Percentiles rank a stretch among this genome's conserved stretches.
Evolutionary conservation across 2,888 invertebrate species (phyloP).

Genomic region (Endomychus coccineus): DNA sequence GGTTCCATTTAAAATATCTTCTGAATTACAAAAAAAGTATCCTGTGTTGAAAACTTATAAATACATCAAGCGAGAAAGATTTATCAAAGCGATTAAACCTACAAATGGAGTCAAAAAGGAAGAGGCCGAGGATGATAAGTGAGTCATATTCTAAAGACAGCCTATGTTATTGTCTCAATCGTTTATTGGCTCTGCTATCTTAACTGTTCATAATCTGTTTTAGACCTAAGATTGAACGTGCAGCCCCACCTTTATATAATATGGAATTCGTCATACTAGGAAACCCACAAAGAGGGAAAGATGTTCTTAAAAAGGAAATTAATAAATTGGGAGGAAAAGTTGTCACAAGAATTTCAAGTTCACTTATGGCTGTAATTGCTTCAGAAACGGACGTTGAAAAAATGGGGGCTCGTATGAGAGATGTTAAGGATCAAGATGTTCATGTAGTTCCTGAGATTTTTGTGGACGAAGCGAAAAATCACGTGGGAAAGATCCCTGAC

Average conservation of each 20-base stretch:
- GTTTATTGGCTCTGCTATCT: not conserved
- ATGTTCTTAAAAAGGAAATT: slow-evolving; percentile 61
- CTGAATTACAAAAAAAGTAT: slow-evolving; percentile 49
- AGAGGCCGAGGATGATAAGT: slow-evolving; percentile 34
- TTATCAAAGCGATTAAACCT: slow-evolving; percentile 50
- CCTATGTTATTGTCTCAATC: slow-evolving; percentile 1
- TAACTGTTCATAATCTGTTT: slow-evolving; percentile 17
- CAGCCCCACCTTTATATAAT: slow-evolving; percentile 64
- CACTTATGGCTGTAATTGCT: slow-evolving; percentile 69
- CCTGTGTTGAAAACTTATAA: slow-evolving; percentile 56
- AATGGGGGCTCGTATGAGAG: slow-evolving; percentile 55
- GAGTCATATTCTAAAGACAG: slow-evolving; percentile 22
- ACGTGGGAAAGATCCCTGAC: slow-evolving; percentile 55
- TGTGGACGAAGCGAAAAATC: slow-evolving; percentile 57
- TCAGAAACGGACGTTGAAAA: slow-evolving; percentile 61
- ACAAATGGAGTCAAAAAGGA: slow-evolving; percentile 22
- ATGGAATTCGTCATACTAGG: slow-evolving; percentile 69
- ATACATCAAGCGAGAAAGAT: slow-evolving; percentile 50
- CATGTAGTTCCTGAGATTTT: slow-evolving; percentile 77
- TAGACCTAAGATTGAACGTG: slow-evolving; percentile 59
- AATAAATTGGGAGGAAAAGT: slow-evolving; percentile 70
- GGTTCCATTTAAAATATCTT: slow-evolving; percentile 60
- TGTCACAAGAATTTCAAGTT: slow-evolving; percentile 54
- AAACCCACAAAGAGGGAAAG: slow-evolving; percentile 48
- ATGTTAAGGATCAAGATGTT: slow-evolving; percentile 60